Base-by-base conservation (phyloP, 2,888 invertebrate genomes). In the Amphipyra tragopoginis region DNA sequence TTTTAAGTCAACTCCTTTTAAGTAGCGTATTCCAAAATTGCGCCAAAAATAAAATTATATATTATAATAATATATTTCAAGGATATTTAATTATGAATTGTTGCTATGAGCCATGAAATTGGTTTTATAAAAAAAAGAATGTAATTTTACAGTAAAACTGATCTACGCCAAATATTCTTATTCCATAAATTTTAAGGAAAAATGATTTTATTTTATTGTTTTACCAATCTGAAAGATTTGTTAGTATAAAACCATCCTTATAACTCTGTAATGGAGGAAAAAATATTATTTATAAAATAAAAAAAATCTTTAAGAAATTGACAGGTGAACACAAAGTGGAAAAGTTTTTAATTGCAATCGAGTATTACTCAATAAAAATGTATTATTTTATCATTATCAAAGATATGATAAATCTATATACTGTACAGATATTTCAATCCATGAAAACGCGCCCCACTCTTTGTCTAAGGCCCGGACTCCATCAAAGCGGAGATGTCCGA, bases 191-290 rank as follows among this genome's bases (percentile, higher is more conserved):
- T 74, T 40, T 68, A 68, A 54, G 47, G 34, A 11, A 49, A 38
- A 43, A n/a, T 11, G 0, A 5, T 13, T 50, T 57, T 11, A 40
- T 21, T 40, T 40, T 33, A 43, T 44, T 26, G 8, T 33, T 13
- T 45, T 15, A 21, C 10, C 14, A 26, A 61, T 70, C 68, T 73
- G 43, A 68, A 68, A 68, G 70, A 71, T 62, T 67, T 42, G 14
- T 42, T 33, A 4, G 26, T 44, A 29, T 29, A 7, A 15, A 42
- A 7, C 5, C 11, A 26, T 29, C 7, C 4, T 43, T 44, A 44
- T 44, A 26, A 26, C 11, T n/a, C 26, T 29, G 5, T 29, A 36
- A 10, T 10, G 40, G 36, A 40, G 9, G 21, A 44, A 52, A 52
- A 40, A 56, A 10, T 21, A 36, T 3, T 14, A 5, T 50, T 50